Percentiles rank a stretch among this genome's conserved stretches.
phyloP scores from a whole-genome alignment of 2,113 vertebrate genomes.

The Asarcornis scutulata region DNA sequence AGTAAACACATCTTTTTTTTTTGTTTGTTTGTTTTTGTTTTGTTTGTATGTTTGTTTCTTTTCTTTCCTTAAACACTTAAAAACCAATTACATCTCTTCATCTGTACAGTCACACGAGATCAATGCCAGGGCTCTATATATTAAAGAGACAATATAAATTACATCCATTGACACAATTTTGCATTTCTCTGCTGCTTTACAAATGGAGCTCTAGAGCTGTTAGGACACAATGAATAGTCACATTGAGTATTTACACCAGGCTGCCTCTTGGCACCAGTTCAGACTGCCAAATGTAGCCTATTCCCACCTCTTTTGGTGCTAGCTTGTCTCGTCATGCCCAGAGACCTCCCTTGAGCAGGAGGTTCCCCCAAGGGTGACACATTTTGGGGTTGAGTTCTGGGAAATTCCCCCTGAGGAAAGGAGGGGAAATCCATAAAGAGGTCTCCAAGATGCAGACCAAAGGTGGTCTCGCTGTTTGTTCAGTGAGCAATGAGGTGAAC shows the following conservation, averaged over 20 bases:
- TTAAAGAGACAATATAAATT: constrained; percentile 85
- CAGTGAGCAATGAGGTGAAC: background rate
- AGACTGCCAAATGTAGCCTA: background rate
- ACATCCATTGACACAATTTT: constrained; percentile 79
- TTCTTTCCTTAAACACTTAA: constrained; percentile 71
- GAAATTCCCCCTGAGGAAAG: background rate
- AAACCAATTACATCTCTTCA: constrained; percentile 78
- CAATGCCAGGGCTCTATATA: constrained; percentile 80
- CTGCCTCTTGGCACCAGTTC: constrained; percentile 39
- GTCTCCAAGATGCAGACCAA: background rate
- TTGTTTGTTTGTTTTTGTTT: background rate
- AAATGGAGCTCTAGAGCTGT: constrained; percentile 42
- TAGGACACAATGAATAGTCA: constrained; percentile 74
- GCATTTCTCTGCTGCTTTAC: constrained; percentile 66
- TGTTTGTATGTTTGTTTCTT: constrained; percentile 1
- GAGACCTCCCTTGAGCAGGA: constrained; percentile 23
- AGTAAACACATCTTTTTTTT: constrained; percentile 64
- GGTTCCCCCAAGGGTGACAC: background rate
- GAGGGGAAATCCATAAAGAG: background rate
- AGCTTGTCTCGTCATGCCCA: background rate
- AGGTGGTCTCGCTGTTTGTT: constrained; percentile 24
- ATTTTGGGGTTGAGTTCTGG: background rate
- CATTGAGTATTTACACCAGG: constrained; percentile 70
- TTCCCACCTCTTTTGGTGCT: constrained; percentile 38
- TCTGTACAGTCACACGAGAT: constrained; percentile 82